Conservation (phyloP, 2,888 invertebrate genomes). For the Lycocerus yunnanus region DNA sequence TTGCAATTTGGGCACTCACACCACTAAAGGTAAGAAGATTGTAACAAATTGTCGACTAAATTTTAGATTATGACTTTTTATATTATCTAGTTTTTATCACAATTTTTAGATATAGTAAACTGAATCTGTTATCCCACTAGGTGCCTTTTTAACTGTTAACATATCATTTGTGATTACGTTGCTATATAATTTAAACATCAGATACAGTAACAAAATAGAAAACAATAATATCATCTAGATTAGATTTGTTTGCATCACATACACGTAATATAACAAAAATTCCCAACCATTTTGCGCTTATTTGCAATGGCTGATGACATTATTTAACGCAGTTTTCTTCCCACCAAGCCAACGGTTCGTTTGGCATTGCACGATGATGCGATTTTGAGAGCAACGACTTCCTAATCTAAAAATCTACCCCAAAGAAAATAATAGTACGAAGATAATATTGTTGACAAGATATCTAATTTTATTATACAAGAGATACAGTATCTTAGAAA, state of each 20-base stretch:
- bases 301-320: not conserved
- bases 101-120: constrained; percentile 13
- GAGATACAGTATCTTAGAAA: constrained; percentile 44
- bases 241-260: constrained; percentile 10
- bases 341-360: not conserved
- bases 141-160: constrained; percentile 33
- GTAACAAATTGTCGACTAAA: not conserved
- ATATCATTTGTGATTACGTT: constrained; percentile 34
- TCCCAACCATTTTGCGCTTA: not conserved
- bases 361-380: not conserved
- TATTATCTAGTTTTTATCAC: constrained; percentile 5
- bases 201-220: constrained; percentile 31
- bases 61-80: not conserved
- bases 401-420: constrained; percentile 40
- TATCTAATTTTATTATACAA: constrained; percentile 39
- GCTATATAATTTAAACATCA: constrained; percentile 29
- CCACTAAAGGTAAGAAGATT: not conserved
- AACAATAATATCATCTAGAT: constrained; percentile 33
- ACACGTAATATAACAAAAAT: not conserved
- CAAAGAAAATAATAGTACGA: constrained; percentile 42
- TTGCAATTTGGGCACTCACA: not conserved
- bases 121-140: constrained; percentile 27
- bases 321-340: not conserved
- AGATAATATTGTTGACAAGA: constrained; percentile 51
- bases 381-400: constrained; percentile 22